These are phyloP conservation scores for Aphodius granarius DNA, from an alignment of 2,888 invertebrate species.

Conservation along the genomic window DNA sequence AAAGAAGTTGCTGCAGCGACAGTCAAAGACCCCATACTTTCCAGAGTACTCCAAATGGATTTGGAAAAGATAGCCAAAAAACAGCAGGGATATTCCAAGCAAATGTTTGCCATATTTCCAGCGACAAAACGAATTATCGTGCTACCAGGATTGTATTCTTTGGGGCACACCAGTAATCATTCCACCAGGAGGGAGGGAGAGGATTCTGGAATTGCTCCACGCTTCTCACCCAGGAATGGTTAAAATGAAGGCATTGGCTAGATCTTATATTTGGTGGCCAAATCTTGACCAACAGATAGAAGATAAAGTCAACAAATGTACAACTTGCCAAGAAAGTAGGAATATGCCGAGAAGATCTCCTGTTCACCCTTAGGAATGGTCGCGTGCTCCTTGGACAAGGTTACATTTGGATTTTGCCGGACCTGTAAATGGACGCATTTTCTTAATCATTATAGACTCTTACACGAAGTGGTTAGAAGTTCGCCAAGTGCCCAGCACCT, in stretches of 20 bases:
- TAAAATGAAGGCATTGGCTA: slow-evolving; percentile 2
- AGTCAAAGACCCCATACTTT: not conserved
- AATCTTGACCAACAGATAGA: slow-evolving; percentile 6
- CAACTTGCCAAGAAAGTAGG: slow-evolving; percentile 5
- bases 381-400: not conserved
- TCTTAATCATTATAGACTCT: not conserved
- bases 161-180: slow-evolving; percentile 14
- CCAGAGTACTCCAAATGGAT: not conserved
- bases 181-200: slow-evolving; percentile 5
- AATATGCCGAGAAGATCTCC: not conserved
- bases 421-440: not conserved
- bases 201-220: slow-evolving; percentile 7
- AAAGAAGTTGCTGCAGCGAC: not conserved
- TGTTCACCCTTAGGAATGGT: not conserved
- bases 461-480: too few species aligned
- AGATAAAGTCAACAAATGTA: slow-evolving; percentile 8
- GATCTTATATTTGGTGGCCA: slow-evolving; percentile 8
- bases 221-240: slow-evolving; percentile 18
- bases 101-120: not conserved
- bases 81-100: not conserved
- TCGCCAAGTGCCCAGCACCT: slow-evolving; percentile 17
- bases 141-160: slow-evolving; percentile 2
- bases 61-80: not conserved
- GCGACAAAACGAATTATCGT: not conserved
- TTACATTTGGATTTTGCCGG: not conserved